A percentile compares a stretch with the other conserved stretches of the same genome.
Conservation (phyloP, 2,888 invertebrate genomes). For the Platypus cylindrus region DNA sequence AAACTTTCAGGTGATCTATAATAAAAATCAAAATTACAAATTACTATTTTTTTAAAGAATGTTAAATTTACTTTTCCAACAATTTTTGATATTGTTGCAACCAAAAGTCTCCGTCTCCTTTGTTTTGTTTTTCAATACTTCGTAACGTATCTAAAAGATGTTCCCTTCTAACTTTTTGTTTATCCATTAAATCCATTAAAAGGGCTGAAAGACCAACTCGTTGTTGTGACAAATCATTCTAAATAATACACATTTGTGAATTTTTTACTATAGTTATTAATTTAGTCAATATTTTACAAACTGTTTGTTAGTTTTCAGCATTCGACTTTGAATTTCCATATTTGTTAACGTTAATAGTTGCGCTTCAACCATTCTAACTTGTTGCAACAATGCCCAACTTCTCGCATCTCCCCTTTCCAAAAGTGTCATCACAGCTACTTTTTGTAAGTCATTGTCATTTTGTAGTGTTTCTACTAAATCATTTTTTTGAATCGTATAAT, state of each 20-base stretch:
- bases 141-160: slow-evolving; percentile 55
- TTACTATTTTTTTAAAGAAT: not conserved
- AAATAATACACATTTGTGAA: too few relatives aligned
- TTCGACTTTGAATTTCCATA: slow-evolving; percentile 59
- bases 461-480: slow-evolving; percentile 47
- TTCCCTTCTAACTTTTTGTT: slow-evolving; percentile 51
- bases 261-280: too few relatives aligned
- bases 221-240: slow-evolving; percentile 56
- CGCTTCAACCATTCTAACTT: slow-evolving; percentile 57
- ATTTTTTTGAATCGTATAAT: slow-evolving; percentile 48
- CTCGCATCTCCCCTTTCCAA: slow-evolving; percentile 61
- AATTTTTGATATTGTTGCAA: slow-evolving; percentile 71
- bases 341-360: slow-evolving; percentile 59
- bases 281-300: slow-evolving; percentile 37
- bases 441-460: slow-evolving; percentile 58
- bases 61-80: slow-evolving; percentile 45
- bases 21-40: slow-evolving; percentile 4
- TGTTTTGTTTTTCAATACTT: slow-evolving; percentile 53
- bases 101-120: slow-evolving; percentile 53
- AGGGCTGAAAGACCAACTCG: slow-evolving; percentile 53
- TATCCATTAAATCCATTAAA: slow-evolving; percentile 53
- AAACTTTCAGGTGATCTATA: slow-evolving; percentile 46
- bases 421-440: slow-evolving; percentile 56
- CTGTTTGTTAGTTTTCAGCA: slow-evolving; percentile 52
- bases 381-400: slow-evolving; percentile 64